phyloP scores from a whole-genome alignment of 2,888 invertebrate species.

The Drosophila merina region DNA sequence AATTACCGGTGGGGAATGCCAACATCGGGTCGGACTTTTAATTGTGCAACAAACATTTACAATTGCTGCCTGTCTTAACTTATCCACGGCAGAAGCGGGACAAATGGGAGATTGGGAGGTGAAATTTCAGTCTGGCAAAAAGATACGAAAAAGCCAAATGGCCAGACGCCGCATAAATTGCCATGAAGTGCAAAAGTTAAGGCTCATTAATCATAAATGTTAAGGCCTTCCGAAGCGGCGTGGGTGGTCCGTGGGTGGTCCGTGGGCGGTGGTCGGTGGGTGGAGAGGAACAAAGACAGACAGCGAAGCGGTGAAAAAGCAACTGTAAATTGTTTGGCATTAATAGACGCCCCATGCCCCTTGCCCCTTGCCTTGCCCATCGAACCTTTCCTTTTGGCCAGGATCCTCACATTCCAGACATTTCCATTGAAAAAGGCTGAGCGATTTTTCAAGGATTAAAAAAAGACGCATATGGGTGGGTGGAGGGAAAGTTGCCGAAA shows the following conservation, averaged over 20 bases:
- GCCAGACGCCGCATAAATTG: slow-evolving; percentile 65
- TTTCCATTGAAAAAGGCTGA: slow-evolving; percentile 6
- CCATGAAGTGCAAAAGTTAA: slow-evolving; percentile 77
- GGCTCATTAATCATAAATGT: slow-evolving; percentile 77
- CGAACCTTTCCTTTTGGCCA: neutral
- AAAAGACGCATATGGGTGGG: neutral
- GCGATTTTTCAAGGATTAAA: slow-evolving; percentile 35
- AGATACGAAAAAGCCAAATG: slow-evolving; percentile 51
- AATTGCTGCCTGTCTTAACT: slow-evolving; percentile 74
- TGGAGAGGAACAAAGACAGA: slow-evolving; percentile 34
- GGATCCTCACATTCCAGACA: slow-evolving; percentile 16
- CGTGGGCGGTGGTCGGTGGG: neutral
- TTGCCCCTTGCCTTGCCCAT: neutral
- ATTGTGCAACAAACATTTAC: slow-evolving; percentile 78
- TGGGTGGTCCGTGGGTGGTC: slow-evolving; percentile 48
- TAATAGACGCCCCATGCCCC: slow-evolving; percentile 41
- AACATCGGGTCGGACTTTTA: slow-evolving; percentile 66
- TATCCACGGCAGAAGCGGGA: slow-evolving; percentile 34
- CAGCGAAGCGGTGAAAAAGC: slow-evolving; percentile 17
- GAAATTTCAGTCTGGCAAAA: slow-evolving; percentile 38
- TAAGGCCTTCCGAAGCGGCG: slow-evolving; percentile 50
- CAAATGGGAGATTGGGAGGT: slow-evolving; percentile 12
- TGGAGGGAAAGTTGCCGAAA: slow-evolving; percentile 18
- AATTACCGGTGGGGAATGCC: slow-evolving; percentile 60
- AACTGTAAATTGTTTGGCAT: slow-evolving; percentile 71